phyloP scores from a whole-genome alignment of 2,113 vertebrate species.

The Zosterops japonicus region DNA sequence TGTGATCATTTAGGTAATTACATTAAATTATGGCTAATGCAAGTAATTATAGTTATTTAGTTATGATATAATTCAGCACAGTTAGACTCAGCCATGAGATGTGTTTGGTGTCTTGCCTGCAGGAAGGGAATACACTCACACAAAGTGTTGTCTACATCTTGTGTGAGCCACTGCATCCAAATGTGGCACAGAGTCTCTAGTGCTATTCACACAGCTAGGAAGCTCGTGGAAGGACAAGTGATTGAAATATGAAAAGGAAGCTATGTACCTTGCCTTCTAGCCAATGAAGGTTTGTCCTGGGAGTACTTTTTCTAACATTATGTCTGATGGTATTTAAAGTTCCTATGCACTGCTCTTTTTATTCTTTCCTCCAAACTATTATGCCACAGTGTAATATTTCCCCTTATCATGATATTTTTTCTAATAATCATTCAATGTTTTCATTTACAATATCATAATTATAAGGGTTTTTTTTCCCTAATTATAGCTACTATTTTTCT shows the following conservation, averaged over 20 bases:
- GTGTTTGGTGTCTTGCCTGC: not conserved
- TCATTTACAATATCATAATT: not conserved
- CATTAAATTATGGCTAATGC: constrained; percentile 65
- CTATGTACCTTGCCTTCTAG: not conserved
- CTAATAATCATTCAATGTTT: not conserved
- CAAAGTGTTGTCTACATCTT: not conserved
- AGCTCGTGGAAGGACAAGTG: not conserved
- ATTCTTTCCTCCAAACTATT: not conserved
- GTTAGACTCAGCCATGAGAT: constrained; percentile 27
- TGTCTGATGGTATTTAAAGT: not conserved
- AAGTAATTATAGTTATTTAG: constrained; percentile 69
- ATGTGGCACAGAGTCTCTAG: not conserved
- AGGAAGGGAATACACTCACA: not conserved
- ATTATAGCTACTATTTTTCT: constrained; percentile 7
- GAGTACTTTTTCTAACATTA: not conserved
- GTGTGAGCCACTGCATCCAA: not conserved
- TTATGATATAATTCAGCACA: constrained; percentile 53
- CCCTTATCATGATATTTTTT: not conserved
- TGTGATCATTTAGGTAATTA: constrained; percentile 59
- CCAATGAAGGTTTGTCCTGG: not conserved
- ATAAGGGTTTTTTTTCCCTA: not conserved
- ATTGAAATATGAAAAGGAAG: not conserved
- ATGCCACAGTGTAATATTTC: not conserved
- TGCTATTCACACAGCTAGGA: not conserved
- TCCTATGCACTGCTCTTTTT: not conserved